Evolutionary conservation across 1,140 invertebrate species (phyloP).

Genomic region (Theocolax elegans): DNA sequence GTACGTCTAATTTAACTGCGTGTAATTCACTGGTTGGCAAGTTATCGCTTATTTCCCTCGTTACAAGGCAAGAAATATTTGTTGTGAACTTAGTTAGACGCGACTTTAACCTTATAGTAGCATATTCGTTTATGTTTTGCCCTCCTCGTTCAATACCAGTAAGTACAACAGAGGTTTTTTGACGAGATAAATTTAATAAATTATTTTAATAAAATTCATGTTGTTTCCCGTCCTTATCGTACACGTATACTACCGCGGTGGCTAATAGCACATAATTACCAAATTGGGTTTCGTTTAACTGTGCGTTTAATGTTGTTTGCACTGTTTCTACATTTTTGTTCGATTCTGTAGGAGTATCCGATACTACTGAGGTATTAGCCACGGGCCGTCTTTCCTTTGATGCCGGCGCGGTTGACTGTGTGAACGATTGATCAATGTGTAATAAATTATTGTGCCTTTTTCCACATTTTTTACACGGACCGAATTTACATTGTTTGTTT

Average conservation of each 20-base stretch:
- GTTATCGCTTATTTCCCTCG: not conserved
- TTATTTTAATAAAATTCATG: not conserved
- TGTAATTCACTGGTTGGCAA: not conserved
- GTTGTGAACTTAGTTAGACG: not conserved
- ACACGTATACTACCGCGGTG: not conserved
- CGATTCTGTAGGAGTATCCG: no score
- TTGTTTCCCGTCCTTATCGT: not conserved
- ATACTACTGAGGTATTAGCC: not conserved
- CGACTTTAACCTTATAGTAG: not conserved
- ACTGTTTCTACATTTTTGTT: not conserved
- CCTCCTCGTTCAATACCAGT: not conserved
- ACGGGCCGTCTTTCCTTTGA: not conserved
- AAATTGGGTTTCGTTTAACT: not conserved
- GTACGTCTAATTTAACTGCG: not conserved
- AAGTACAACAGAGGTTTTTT: not conserved
- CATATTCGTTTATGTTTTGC: not conserved
- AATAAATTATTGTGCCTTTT: not conserved
- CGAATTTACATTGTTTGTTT: not conserved
- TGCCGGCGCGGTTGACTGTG: no score
- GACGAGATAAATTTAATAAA: not conserved
- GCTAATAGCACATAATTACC: not conserved
- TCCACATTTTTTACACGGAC: not conserved
- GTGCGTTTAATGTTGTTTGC: not conserved
- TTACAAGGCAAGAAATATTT: not conserved
- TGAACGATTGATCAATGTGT: not conserved